Percentiles rank a stretch among this genome's conserved stretches.
phyloP scores from a whole-genome alignment of 1,140 invertebrate species.

The Temnothorax longispinosus region DNA sequence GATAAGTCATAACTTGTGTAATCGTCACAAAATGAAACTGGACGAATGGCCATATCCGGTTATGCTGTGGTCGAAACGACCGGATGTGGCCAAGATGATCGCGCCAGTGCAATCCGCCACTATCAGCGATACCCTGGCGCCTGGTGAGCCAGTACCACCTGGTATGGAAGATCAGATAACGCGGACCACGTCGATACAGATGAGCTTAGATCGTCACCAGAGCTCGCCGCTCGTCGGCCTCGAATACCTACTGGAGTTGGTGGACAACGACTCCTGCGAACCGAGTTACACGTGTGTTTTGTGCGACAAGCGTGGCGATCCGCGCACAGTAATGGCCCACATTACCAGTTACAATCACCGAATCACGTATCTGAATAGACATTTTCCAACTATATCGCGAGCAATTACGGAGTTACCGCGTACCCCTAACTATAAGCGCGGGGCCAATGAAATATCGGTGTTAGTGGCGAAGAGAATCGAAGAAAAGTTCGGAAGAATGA shows the following conservation, averaged over 20 bases:
- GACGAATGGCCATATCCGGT: constrained; percentile 85
- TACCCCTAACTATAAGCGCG: constrained; percentile 85
- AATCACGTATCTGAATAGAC: constrained; percentile 87
- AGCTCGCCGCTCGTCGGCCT: constrained; percentile 87
- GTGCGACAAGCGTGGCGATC: constrained; percentile 91
- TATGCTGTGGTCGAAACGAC: constrained; percentile 82
- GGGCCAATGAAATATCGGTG: constrained; percentile 85
- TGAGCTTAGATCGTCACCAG: constrained; percentile 85
- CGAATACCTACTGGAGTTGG: constrained; percentile 91
- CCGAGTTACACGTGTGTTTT: constrained; percentile 91
- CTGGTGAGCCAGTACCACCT: constrained; percentile 90
- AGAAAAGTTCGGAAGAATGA: constrained; percentile 87
- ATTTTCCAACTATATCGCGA: constrained; percentile 86
- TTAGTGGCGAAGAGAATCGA: constrained; percentile 88
- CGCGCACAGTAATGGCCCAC: constrained; percentile 91
- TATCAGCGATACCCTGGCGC: constrained; percentile 82
- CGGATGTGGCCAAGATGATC: constrained; percentile 77
- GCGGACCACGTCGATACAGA: constrained; percentile 86
- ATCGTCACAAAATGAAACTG: constrained; percentile 84
- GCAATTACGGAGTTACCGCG: constrained; percentile 84
- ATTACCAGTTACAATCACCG: constrained; percentile 91
- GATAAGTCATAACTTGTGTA: constrained; percentile 82
- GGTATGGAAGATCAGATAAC: constrained; percentile 89
- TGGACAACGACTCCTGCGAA: constrained; percentile 88
- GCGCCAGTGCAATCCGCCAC: constrained; percentile 61